These are phyloP conservation scores for Idris sp. DNA, from an alignment of 1,140 invertebrate genomes.

Conservation along the genomic window DNA sequence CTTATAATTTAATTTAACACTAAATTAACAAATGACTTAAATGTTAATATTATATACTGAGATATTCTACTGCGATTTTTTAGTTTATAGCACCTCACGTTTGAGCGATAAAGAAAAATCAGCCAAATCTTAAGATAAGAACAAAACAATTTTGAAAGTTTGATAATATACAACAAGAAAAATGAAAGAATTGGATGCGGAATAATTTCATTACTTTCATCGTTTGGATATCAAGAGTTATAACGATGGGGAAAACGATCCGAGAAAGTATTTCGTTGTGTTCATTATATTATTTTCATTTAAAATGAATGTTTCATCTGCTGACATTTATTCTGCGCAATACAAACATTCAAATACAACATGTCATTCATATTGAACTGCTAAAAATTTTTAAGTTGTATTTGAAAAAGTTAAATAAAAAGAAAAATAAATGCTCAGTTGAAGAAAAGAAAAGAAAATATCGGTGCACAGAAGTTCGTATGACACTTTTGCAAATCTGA, in stretches of 20 bases:
- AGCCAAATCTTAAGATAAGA: conserved; percentile 45
- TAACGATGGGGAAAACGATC: conserved; percentile 24
- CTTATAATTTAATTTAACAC: too few species aligned
- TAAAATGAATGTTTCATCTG: conserved; percentile 16
- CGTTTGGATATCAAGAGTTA: conserved; percentile 55
- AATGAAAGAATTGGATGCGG: conserved; percentile 53
- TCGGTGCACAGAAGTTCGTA: too few species aligned
- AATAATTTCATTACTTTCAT: conserved; percentile 59
- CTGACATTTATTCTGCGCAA: background rate
- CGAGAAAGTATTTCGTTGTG: conserved; percentile 45
- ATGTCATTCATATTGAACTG: too few species aligned
- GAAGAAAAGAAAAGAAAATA: too few species aligned
- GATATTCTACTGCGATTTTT: conserved; percentile 14
- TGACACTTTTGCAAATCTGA: too few species aligned
- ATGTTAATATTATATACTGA: background rate
- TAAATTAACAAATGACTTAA: background rate
- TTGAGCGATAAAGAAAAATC: conserved; percentile 44
- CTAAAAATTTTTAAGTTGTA: too few species aligned
- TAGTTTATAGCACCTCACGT: conserved; percentile 36
- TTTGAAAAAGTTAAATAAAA: background rate
- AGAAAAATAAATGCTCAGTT: background rate
- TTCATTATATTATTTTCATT: conserved; percentile 30
- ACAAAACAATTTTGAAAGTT: conserved; percentile 60
- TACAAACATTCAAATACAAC: too few species aligned
- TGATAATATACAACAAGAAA: conserved; percentile 53